Evolutionary conservation across 2,797 vertebrate species (phyloP), one percentile per base, ranked within the genome.

Genomic region (Chelonia mydas): DNA sequence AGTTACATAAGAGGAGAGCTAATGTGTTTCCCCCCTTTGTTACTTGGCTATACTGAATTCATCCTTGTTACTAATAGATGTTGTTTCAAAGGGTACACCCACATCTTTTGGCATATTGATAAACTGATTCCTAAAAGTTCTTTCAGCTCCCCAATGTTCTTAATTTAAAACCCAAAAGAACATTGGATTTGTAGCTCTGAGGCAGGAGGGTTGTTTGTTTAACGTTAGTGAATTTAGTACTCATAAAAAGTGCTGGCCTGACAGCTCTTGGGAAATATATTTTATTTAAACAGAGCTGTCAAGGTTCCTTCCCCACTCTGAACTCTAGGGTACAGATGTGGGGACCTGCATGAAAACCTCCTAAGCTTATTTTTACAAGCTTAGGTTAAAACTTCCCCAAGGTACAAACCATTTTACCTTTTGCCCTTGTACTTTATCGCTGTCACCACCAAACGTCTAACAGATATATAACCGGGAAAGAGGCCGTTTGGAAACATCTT

Each of bases 1-100:
- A 92, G 78, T 97, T 96, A 96, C 1, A 4, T 95, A 96, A 88
- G 57, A 92, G 80, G 11, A 90, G 28, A 83, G 77, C 37, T 87
- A 83, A 54, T 1, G 16, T 45, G 50, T 6, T 0, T 84, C 81
- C 83, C n/a, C 1, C 23, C 13, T 2, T 13, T 93, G 74, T 81
- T 86, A 80, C 74, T 41, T 6, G 41, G 10, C 33, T 80, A 51
- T 53, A 0, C 0, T 23, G 78, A 92, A 57, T 57, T 82, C 27
- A 41, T 17, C 53, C 23, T 7, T 2, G 25, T 55, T 55, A 41
- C 51, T 2, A 11, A 0, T 0, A 27, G 76, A 45, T 76, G 11
- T 37, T 47, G 61, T 86, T 94, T 95, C 91, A 78, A 88, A 92
- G 45, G 31, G 15, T 94, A 1, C 6, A 68, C 31, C 21, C 37